Percentiles rank a stretch among this genome's conserved stretches.
Evolutionary conservation across 2,797 vertebrate genomes (phyloP).

Genomic region (Monodelphis domestica): DNA sequence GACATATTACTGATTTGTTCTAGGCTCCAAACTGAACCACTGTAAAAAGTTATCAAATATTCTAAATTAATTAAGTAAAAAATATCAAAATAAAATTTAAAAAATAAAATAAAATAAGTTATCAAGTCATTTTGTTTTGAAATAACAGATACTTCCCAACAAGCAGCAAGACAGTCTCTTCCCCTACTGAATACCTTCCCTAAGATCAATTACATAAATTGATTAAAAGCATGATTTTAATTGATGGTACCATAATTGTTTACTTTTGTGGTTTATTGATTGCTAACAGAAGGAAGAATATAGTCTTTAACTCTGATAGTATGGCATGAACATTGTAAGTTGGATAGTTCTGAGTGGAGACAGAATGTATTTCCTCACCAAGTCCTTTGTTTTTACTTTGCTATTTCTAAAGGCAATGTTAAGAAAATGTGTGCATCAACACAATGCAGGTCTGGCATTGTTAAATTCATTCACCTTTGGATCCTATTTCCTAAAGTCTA

Average conservation of each 20-base stretch:
- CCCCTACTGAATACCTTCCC: neutral
- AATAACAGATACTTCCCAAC: neutral
- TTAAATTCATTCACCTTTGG: neutral
- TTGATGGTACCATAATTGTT: neutral
- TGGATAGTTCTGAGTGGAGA: neutral
- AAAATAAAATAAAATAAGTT: no score
- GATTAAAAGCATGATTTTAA: neutral
- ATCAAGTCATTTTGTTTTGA: neutral
- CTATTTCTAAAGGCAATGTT: neutral
- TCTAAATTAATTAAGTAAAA: no score
- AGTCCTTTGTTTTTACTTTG: neutral
- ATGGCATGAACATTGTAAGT: neutral
- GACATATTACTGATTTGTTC: neutral
- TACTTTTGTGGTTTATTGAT: neutral
- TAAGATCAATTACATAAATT: neutral
- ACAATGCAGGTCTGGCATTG: neutral
- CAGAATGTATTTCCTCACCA: neutral
- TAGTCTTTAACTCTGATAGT: neutral
- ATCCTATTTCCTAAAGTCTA: neutral
- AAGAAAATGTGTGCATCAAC: neutral
- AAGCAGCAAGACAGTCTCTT: neutral
- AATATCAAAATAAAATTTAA: no score
- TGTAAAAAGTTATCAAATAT: no score
- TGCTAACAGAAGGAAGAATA: neutral
- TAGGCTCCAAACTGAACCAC: neutral